phyloP scores from a whole-genome alignment of 1,140 invertebrate genomes.

The Mylabris phalerata region DNA sequence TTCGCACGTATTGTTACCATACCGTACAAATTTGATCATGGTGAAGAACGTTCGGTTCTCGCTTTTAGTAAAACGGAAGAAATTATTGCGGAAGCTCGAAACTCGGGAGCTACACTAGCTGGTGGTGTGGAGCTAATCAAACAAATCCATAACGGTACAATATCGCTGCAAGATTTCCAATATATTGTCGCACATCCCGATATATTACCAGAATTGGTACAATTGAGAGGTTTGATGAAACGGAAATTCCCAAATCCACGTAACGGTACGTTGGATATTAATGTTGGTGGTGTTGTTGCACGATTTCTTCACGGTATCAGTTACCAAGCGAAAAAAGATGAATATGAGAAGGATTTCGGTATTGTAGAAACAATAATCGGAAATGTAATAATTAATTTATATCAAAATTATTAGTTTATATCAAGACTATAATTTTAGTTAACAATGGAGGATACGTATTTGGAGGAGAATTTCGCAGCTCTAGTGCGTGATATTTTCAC shows the following conservation, averaged over 20 bases:
- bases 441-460: constrained; percentile 58
- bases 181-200: constrained; percentile 67
- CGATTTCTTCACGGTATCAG: constrained; percentile 60
- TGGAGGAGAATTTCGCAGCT: constrained; percentile 63
- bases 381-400: constrained; percentile 45
- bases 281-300: constrained; percentile 54
- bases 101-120: constrained; percentile 60
- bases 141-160: constrained; percentile 62
- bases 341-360: constrained; percentile 62
- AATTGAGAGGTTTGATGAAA: constrained; percentile 67
- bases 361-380: constrained; percentile 58
- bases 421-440: constrained; percentile 48
- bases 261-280: constrained; percentile 57
- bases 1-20: constrained; percentile 54
- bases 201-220: constrained; percentile 67
- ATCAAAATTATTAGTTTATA: too few species aligned
- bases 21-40: constrained; percentile 59
- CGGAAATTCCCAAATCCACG: constrained; percentile 64
- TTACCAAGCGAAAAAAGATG: constrained; percentile 57
- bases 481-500: constrained; percentile 57
- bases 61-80: constrained; percentile 62
- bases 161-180: constrained; percentile 64
- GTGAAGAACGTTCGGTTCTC: constrained; percentile 55
- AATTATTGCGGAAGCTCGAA: constrained; percentile 48
- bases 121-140: constrained; percentile 67